phyloP scores from a whole-genome alignment of 2,888 invertebrate species.

The Neocrepidodera transversa region DNA sequence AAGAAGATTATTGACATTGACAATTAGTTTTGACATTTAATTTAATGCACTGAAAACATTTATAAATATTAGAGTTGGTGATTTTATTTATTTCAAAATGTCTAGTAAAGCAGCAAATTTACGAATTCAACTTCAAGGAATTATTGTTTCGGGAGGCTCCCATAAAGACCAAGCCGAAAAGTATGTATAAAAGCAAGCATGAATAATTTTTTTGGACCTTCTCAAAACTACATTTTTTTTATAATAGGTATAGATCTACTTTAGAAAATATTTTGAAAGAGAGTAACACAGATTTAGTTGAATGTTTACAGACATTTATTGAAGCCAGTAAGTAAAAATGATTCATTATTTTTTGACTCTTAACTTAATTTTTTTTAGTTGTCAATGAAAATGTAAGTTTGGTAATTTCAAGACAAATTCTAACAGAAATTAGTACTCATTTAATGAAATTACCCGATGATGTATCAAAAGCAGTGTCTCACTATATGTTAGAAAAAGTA shows the following conservation, averaged over 20 bases:
- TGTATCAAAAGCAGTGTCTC: conserved; percentile 88
- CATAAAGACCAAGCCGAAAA: conserved; percentile 96
- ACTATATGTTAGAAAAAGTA: conserved; percentile 92
- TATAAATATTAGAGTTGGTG: too few species aligned
- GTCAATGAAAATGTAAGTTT: conserved; percentile 98
- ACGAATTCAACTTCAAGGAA: conserved; percentile 69
- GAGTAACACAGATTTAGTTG: conserved; percentile 78
- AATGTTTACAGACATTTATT: conserved; percentile 87
- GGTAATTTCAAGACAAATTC: conserved; percentile 94
- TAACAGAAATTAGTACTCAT: conserved; percentile 89
- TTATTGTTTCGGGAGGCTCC: conserved; percentile 82
- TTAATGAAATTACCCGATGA: conserved; percentile 81
- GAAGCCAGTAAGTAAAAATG: conserved; percentile 82
- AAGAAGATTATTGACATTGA: too few species aligned
- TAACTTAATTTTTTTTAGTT: conserved; percentile 66
- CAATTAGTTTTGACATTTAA: too few species aligned
- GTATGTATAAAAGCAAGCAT: too few species aligned
- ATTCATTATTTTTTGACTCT: too few species aligned
- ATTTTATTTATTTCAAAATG: conserved; percentile 32
- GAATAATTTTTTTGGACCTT: too few species aligned
- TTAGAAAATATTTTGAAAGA: conserved; percentile 79
- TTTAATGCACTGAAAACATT: too few species aligned
- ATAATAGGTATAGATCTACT: conserved; percentile 82
- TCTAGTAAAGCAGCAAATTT: conserved; percentile 48
- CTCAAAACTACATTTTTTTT: too few species aligned